phyloP scores from a whole-genome alignment of 2,888 invertebrate genomes.

The Tribolium freemani region DNA sequence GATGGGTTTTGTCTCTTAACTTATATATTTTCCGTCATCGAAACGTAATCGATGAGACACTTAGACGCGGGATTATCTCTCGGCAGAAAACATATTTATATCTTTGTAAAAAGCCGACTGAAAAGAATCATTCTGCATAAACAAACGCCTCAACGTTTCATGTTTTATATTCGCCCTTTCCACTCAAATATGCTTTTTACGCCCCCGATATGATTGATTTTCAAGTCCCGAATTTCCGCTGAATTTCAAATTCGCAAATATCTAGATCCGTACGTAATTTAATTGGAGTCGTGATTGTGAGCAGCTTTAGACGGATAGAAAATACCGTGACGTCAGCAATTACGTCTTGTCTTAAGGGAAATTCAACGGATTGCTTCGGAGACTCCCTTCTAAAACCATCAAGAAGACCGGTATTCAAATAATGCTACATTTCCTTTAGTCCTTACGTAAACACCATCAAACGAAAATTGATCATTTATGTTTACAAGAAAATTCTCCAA shows the following conservation, averaged over 20 bases:
- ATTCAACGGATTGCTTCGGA: constrained; percentile 15
- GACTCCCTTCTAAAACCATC: constrained; percentile 17
- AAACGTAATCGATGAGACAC: constrained; percentile 19
- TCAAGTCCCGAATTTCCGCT: constrained; percentile 4
- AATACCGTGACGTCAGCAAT: constrained; percentile 27
- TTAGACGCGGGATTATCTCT: constrained; percentile 19
- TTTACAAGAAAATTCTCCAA: constrained; percentile 1
- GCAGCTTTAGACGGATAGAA: constrained; percentile 8
- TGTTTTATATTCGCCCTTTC: neutral
- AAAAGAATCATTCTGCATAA: neutral
- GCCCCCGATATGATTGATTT: neutral
- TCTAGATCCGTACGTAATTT: constrained; percentile 14
- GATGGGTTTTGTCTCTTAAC: constrained; percentile 21
- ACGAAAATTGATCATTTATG: constrained; percentile 8
- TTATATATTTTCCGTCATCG: constrained; percentile 10
- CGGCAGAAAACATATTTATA: neutral
- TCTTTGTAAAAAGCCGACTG: neutral
- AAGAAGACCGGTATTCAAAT: constrained; percentile 15
- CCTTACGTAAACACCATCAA: constrained; percentile 4
- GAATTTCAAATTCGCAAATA: constrained; percentile 16
- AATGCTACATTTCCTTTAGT: constrained; percentile 10
- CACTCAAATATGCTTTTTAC: neutral
- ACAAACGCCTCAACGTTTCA: neutral
- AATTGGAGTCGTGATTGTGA: constrained; percentile 27
- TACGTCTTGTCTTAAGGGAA: constrained; percentile 26